A percentile compares a stretch with the other conserved stretches of the same genome.
Conservation (phyloP, 2,113 vertebrate genomes). For the Typhlomys cinereus region DNA sequence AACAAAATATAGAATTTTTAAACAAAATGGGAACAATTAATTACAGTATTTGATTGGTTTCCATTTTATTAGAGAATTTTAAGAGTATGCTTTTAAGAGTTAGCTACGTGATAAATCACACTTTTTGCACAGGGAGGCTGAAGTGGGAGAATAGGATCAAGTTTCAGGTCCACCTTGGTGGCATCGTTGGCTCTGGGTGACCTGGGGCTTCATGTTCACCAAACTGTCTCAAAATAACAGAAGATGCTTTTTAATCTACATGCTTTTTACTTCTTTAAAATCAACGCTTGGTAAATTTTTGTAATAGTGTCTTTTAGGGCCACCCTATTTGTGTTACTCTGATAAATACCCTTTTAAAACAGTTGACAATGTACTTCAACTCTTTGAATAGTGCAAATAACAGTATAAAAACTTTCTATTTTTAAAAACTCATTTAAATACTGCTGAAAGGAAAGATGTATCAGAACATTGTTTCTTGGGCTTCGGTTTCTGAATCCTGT, state of each 20-base stretch:
- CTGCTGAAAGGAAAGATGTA: not conserved
- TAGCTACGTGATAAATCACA: not conserved
- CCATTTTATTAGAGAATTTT: constrained; percentile 31
- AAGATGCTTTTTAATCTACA: not conserved
- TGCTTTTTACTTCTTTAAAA: constrained; percentile 7
- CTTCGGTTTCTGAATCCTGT: not conserved
- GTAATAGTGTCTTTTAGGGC: not conserved
- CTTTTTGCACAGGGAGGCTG: not conserved
- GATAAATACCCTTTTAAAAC: not conserved
- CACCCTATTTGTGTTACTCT: not conserved
- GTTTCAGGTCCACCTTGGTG: not conserved
- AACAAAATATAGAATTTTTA: not conserved
- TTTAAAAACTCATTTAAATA: not conserved
- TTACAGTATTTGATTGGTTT: constrained; percentile 24
- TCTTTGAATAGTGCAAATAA: not conserved
- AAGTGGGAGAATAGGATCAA: not conserved
- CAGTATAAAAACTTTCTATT: not conserved
- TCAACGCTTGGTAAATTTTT: not conserved
- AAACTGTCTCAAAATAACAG: not conserved
- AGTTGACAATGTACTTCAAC: not conserved
- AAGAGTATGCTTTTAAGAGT: constrained; percentile 12
- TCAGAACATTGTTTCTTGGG: not conserved
- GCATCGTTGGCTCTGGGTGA: not conserved
- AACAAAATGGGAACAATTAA: not conserved
- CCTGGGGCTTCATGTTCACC: not conserved